phyloP scores from a whole-genome alignment of 2,888 invertebrate genomes.

The Mimachlamys varia region DNA sequence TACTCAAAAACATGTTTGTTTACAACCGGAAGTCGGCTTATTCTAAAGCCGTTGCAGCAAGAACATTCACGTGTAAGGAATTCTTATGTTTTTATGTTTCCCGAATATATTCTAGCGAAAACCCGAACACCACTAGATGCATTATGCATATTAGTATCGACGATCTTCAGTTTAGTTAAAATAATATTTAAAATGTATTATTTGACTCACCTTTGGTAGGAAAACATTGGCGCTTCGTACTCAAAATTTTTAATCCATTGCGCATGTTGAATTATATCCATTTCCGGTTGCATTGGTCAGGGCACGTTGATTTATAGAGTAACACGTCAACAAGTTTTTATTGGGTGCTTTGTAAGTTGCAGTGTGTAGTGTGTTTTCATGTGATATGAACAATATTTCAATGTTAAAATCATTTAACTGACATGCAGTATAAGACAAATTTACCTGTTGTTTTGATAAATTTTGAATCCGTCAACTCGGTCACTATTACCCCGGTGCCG shows the following conservation, averaged over 20 bases:
- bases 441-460: not conserved
- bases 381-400: not conserved
- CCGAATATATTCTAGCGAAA: not conserved
- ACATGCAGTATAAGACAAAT: not conserved
- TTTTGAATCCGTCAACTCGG: not conserved
- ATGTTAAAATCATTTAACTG: not conserved
- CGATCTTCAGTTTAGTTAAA: not conserved
- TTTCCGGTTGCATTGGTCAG: not conserved
- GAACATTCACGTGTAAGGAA: conserved; percentile 27
- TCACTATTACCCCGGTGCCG: not conserved
- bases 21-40: conserved; percentile 62
- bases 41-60: conserved; percentile 20
- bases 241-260: conserved; percentile 1
- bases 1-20: conserved; percentile 53
- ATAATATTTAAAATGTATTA: not conserved
- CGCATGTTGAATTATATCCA: not conserved
- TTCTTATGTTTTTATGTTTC: not conserved
- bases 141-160: not conserved
- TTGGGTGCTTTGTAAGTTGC: not conserved
- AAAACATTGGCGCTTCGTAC: conserved; percentile 36
- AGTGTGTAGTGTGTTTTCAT: not conserved
- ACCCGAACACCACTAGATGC: not conserved
- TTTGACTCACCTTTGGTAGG: not conserved
- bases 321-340: not conserved
- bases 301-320: not conserved